Evolutionary conservation across 2,113 vertebrate genomes (phyloP).

Genomic region (Stegastes partitus): DNA sequence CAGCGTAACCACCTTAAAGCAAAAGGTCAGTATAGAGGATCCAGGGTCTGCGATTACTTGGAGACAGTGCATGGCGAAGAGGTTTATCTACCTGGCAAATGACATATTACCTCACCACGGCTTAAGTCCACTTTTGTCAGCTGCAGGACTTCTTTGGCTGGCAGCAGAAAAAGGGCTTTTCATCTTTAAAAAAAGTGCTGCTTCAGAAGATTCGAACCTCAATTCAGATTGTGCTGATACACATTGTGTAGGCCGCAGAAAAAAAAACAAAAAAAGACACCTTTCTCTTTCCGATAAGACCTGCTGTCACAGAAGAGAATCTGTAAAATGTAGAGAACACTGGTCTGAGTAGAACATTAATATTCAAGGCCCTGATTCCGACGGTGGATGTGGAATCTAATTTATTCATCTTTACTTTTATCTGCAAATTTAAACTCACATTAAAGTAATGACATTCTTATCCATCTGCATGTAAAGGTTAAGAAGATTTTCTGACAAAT

Average conservation of each 20-base stretch:
- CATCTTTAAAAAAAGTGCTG: constrained; percentile 67
- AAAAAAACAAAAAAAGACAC: constrained; percentile 24
- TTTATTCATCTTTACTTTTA: background rate
- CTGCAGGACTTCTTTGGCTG: constrained; percentile 46
- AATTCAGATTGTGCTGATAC: constrained; percentile 55
- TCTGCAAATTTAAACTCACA: background rate
- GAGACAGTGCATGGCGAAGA: constrained; percentile 57
- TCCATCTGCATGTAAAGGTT: background rate
- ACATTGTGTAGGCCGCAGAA: background rate
- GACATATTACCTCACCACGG: constrained; percentile 66
- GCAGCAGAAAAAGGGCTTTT: constrained; percentile 50
- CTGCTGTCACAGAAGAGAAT: background rate
- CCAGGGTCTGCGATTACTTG: constrained; percentile 52
- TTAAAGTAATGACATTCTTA: background rate
- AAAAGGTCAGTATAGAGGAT: constrained; percentile 79
- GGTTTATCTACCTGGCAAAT: constrained; percentile 81
- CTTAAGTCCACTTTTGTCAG: constrained; percentile 61
- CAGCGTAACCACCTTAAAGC: constrained; percentile 82
- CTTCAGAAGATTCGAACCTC: constrained; percentile 68
- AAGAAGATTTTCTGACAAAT: background rate
- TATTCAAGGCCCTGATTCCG: background rate
- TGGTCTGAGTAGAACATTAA: background rate
- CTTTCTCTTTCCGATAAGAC: background rate
- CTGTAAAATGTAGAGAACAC: background rate
- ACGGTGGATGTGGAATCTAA: background rate